Evolutionary conservation across 2,797 vertebrate genomes (phyloP).

Genomic region (Oreortyx pictus): DNA sequence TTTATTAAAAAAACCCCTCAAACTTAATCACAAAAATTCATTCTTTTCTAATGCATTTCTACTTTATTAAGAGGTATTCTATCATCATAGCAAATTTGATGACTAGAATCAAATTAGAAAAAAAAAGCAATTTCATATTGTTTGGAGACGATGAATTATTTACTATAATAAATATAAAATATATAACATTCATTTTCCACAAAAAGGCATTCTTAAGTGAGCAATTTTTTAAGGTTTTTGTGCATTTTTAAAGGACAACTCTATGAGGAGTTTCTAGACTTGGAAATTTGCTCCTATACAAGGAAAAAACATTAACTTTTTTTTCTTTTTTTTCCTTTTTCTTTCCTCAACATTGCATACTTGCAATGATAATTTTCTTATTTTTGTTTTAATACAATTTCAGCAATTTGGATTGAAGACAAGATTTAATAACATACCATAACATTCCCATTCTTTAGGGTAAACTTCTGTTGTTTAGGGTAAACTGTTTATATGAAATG

Average conservation of each 20-base stretch:
- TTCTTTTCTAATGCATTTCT: background rate
- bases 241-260: background rate
- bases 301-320: background rate
- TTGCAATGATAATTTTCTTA: slow-evolving; percentile 7
- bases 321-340: background rate
- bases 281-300: background rate
- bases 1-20: background rate
- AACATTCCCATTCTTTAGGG: background rate
- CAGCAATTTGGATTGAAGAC: background rate
- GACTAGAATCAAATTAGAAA: background rate
- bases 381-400: slow-evolving; percentile 10
- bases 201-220: background rate
- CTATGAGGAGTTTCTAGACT: slow-evolving; percentile 12
- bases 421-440: background rate
- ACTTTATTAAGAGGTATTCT: background rate
- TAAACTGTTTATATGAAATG: background rate
- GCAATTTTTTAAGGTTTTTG: slow-evolving; percentile 1
- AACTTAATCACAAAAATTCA: background rate
- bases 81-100: background rate
- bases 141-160: background rate
- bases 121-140: background rate
- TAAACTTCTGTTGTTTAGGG: background rate
- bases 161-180: background rate
- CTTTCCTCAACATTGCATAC: slow-evolving; percentile 8
- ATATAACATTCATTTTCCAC: background rate